Percentiles rank a stretch among this genome's conserved stretches.
Evolutionary conservation across 2,888 invertebrate species (phyloP).

Genomic region (Cheilosia scutellata): DNA sequence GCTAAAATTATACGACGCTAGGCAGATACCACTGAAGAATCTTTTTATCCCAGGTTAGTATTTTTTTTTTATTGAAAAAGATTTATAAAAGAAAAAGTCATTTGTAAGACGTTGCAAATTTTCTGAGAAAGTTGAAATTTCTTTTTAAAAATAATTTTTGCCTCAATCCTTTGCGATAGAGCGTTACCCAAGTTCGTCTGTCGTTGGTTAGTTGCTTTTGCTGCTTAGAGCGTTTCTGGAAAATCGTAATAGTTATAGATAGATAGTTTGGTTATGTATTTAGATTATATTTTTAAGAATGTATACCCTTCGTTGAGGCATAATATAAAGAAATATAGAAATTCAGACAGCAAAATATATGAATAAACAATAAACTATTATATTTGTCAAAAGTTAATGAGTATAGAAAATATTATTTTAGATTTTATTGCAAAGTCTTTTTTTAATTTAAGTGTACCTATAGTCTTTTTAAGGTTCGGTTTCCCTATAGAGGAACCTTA

Average conservation of each 20-base stretch:
- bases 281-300: not conserved
- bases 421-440: too few species aligned
- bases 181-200: constrained; percentile 13
- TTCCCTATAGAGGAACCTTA: too few species aligned
- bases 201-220: constrained; percentile 22
- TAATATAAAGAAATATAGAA: not conserved
- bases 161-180: constrained; percentile 55
- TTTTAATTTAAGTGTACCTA: too few species aligned
- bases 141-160: constrained; percentile 46
- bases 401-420: too few species aligned
- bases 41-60: constrained; percentile 81
- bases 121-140: constrained; percentile 48
- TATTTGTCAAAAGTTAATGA: too few species aligned
- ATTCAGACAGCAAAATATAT: too few species aligned
- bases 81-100: not conserved
- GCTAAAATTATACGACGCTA: constrained; percentile 85
- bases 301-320: not conserved
- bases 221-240: constrained; percentile 29
- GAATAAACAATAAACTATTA: too few species aligned
- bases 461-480: too few species aligned
- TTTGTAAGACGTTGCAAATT: constrained; percentile 11
- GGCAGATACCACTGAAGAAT: constrained; percentile 80
- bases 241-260: not conserved
- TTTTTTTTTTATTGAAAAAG: not conserved
- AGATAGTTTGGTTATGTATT: not conserved